Evolutionary conservation across 1,140 invertebrate genomes (phyloP).

Genomic region (Asobara japonica): DNA sequence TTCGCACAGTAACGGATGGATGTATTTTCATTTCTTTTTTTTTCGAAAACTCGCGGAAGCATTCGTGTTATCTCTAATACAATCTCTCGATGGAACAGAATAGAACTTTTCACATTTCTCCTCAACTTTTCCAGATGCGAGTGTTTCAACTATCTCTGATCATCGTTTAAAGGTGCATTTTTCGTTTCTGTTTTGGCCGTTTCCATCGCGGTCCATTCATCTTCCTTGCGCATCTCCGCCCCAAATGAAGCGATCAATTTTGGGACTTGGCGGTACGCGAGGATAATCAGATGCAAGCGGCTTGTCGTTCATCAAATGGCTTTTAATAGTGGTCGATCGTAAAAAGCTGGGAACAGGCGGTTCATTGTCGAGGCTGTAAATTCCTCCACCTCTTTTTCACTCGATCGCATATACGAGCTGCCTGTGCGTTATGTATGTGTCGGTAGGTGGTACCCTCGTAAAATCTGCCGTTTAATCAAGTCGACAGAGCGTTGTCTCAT

Average conservation of each 20-base stretch:
- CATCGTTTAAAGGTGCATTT: not conserved
- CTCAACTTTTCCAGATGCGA: not conserved
- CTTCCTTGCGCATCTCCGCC: not conserved
- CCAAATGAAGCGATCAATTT: not conserved
- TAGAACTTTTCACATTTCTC: not conserved
- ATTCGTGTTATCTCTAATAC: not conserved
- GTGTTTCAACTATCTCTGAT: not conserved
- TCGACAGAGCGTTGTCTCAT: not conserved
- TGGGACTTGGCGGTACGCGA: not conserved
- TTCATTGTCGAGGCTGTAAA: not conserved
- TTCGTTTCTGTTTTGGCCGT: not conserved
- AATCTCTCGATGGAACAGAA: not conserved
- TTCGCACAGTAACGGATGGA: not conserved
- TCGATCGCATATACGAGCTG: not conserved
- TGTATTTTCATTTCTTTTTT: too few species aligned
- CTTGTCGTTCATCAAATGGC: not conserved
- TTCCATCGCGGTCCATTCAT: not conserved
- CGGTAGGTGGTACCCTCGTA: constrained; percentile 3
- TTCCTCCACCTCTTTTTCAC: constrained; percentile 1
- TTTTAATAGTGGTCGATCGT: not conserved
- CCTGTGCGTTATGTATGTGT: not conserved
- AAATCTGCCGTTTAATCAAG: constrained; percentile 7
- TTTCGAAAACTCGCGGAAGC: too few species aligned
- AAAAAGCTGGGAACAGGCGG: not conserved
- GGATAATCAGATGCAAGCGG: not conserved